Conservation (phyloP, 2,888 invertebrate genomes). For the Hirtodrosophila cameraria region DNA sequence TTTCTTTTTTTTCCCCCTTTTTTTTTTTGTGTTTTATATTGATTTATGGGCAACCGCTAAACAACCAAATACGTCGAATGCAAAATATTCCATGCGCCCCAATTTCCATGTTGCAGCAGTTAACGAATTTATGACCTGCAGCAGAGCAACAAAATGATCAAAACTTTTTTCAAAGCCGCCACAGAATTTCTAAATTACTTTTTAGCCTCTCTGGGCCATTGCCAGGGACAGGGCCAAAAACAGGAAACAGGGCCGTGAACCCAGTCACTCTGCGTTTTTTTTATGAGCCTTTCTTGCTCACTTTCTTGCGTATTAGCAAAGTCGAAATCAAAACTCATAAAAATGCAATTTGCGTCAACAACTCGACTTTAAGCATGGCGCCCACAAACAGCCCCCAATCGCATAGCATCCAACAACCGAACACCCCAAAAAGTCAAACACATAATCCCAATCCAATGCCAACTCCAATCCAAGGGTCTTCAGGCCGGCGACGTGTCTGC, state of each 20-base stretch:
- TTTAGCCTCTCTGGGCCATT: slow-evolving; percentile 34
- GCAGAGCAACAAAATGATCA: slow-evolving; percentile 50
- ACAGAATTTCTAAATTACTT: slow-evolving; percentile 59
- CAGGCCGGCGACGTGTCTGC: slow-evolving; percentile 66
- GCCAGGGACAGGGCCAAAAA: slow-evolving; percentile 4
- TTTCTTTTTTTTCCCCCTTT: slow-evolving; percentile 16
- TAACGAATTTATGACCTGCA: slow-evolving; percentile 41
- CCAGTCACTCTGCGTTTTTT: slow-evolving; percentile 4
- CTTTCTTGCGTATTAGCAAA: slow-evolving; percentile 46
- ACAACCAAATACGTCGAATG: slow-evolving; percentile 41
- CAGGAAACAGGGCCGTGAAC: slow-evolving; percentile 7
- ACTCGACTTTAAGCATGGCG: slow-evolving; percentile 51
- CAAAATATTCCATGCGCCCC: slow-evolving; percentile 37
- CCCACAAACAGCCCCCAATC: slow-evolving; percentile 5
- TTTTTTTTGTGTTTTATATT: slow-evolving; percentile 34
- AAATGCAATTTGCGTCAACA: slow-evolving; percentile 71
- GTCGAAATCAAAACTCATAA: slow-evolving; percentile 76
- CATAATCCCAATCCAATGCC: slow-evolving; percentile 24
- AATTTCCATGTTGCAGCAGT: slow-evolving; percentile 44
- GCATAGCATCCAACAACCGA: slow-evolving; percentile 1
- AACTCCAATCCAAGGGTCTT: slow-evolving; percentile 24
- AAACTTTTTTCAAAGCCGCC: slow-evolving; percentile 35
- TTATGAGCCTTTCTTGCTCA: slow-evolving; percentile 14
- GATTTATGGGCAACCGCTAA: slow-evolving; percentile 61
- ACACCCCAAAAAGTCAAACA: slow-evolving; percentile 4